Base-by-base conservation (phyloP, 2,113 vertebrate genomes). In the Pluvianellus socialis region DNA sequence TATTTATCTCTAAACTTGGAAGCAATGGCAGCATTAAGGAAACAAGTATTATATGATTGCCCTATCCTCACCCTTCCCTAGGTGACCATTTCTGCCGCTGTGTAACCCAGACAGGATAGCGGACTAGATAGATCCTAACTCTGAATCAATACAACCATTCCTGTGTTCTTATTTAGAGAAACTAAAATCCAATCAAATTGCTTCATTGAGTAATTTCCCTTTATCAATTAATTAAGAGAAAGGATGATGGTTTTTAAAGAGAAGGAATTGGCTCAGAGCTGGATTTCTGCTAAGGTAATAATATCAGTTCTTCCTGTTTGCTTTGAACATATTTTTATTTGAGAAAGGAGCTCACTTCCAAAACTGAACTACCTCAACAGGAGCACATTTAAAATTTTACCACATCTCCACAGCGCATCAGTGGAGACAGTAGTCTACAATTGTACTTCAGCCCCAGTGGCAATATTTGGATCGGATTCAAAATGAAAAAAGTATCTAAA, bases 161-260 rank as follows among this genome's bases (percentile, higher is more conserved):
- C 75, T 66, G 33, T 20, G 14, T 33, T 88, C 47, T 90, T 83
- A 68, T 56, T 79, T 86, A 70, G 27, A 90, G 45, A 94, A 83
- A 24, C 12, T 79, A 70, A 73, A 92, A 86, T 61, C 14, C 66
- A 95, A 86, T 18, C 7, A 79, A 88, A 53, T 65, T 7, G 56
- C 32, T 55, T 71, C 19, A 28, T 87, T 93, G 35, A 33, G 33
- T 35, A 40, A 75, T 90, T 92, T 88, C 14, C 23, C 27, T 65
- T 71, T 53, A 63, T 79, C 79, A 88, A 86, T 71, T 77, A 89
- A 67, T 65, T 79, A 82, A 65, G 66, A 35, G 73, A 68, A 93
- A 62, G 4, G 5, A 56, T n/a, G 14, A 24, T 32, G 18, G 21
- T 45, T 56, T 44, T 50, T 27, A 77, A 74, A 80, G 23, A 83